Base-by-base conservation (phyloP, 2,797 vertebrate genomes). In the Anguilla marmorata region DNA sequence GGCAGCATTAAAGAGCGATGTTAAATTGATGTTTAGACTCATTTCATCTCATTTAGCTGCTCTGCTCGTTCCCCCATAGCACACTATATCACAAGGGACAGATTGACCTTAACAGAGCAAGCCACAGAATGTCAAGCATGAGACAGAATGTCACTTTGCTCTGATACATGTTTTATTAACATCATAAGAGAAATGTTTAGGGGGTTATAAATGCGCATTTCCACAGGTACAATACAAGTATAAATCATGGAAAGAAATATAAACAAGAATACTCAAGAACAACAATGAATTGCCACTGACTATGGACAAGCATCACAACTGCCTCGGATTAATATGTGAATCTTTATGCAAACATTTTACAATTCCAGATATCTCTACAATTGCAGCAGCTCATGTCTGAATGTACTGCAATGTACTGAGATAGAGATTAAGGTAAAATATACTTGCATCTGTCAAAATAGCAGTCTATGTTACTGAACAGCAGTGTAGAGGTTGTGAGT, bases 21-120 rank as follows among this genome's bases (percentile, higher is more conserved):
- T 58, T 66, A 60, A 69, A 58, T 33, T 86, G 2, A 12, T n/a
- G 58, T 48, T 63, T 86, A 45, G 85, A n/a, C 37, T 86, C 60
- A 45, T 69, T 69, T 85, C 19, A 56, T 85, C 56, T 69, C n/a
- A 66, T 86, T 86, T 86, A 66, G 27, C 33, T 63, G 6, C 27
- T n/a, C 27, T 50, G 41, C n/a, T 16, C 37, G 48, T 48, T 56
- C n/a, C 60, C 37, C 60, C 6, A 66, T 0, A 33, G 5, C 37
- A 80, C 41, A 50, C 45, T 80, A 80, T 45, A 24, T 80, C 76
- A 80, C 41, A 48, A 19, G n/a, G 16, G 37, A 9, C 41, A 48
- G 76, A 7, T 6, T 48, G 45, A 50, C 76, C 45, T 45, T 21
- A 48, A 48, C 33, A 50, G 41, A 50, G 45, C 79, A 21, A 21